Conservation (phyloP, 2,888 invertebrate genomes). For the Tribolium freemani region DNA sequence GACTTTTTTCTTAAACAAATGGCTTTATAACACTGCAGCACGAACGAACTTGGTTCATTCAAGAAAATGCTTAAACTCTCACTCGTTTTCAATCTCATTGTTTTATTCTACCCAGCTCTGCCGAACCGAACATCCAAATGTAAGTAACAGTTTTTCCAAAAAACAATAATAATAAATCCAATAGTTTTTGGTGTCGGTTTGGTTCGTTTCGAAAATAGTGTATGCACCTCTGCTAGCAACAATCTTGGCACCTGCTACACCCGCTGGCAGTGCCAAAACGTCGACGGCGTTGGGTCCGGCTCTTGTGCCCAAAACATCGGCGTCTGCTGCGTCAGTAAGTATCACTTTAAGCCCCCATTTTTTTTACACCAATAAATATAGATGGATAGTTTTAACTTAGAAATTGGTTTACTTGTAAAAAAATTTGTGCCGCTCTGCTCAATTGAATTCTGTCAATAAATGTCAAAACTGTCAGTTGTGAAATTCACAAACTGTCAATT, state of each 20-base stretch:
- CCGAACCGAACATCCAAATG: slow-evolving; percentile 5
- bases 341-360: not conserved
- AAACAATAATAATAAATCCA: not conserved
- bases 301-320: slow-evolving; percentile 81
- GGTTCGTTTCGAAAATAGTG: slow-evolving; percentile 82
- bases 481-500: no score
- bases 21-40: no score
- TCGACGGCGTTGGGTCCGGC: slow-evolving; percentile 81
- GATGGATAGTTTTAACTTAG: no score
- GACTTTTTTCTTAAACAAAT: no score
- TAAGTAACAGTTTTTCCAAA: slow-evolving; percentile 4
- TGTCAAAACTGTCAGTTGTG: no score
- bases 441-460: no score
- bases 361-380: not conserved
- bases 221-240: slow-evolving; percentile 76
- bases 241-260: slow-evolving; percentile 84
- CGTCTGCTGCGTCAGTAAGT: slow-evolving; percentile 87
- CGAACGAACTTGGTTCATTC: not conserved
- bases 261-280: slow-evolving; percentile 79
- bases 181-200: slow-evolving; percentile 68
- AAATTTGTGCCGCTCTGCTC: no score
- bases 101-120: not conserved
- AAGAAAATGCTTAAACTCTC: not conserved
- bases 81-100: not conserved
- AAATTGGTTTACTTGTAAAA: no score